Percentiles rank a stretch among this genome's conserved stretches.
Evolutionary conservation across 2,113 vertebrate species (phyloP).

Genomic region (Arenaria interpres): DNA sequence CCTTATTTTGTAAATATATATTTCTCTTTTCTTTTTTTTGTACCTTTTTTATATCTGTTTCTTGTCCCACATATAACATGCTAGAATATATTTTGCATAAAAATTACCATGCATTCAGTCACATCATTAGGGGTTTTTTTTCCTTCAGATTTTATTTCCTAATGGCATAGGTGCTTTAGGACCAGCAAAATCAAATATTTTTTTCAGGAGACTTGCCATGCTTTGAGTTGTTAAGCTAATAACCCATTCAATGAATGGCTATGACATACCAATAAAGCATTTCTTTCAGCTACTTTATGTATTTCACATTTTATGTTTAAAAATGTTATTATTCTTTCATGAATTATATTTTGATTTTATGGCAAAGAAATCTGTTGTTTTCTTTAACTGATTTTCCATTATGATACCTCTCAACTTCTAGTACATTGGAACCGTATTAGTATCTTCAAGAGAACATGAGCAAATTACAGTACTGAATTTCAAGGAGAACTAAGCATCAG

Average conservation of each 20-base stretch:
- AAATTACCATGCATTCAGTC: neutral
- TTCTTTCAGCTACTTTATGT: neutral
- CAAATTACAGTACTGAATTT: neutral
- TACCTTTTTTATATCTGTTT: neutral
- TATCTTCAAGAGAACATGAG: neutral
- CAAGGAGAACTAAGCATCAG: neutral
- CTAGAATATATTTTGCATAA: slow-evolving; percentile 39
- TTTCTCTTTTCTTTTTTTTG: neutral
- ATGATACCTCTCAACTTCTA: neutral
- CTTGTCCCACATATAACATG: slow-evolving; percentile 21
- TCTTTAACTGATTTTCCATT: neutral
- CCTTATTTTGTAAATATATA: neutral
- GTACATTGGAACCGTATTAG: neutral
- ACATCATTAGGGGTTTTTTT: neutral
- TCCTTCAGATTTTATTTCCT: slow-evolving; percentile 32
- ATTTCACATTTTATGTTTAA: neutral
- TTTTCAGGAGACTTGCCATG: neutral
- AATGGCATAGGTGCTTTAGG: neutral
- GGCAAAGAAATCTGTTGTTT: neutral
- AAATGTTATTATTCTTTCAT: neutral
- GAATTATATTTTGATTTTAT: neutral
- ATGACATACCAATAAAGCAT: neutral
- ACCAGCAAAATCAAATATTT: neutral
- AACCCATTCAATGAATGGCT: neutral
- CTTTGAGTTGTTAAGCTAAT: neutral